Evolutionary conservation across 2,888 invertebrate species (phyloP).

Genomic region (Epistrophella euchroma): DNA sequence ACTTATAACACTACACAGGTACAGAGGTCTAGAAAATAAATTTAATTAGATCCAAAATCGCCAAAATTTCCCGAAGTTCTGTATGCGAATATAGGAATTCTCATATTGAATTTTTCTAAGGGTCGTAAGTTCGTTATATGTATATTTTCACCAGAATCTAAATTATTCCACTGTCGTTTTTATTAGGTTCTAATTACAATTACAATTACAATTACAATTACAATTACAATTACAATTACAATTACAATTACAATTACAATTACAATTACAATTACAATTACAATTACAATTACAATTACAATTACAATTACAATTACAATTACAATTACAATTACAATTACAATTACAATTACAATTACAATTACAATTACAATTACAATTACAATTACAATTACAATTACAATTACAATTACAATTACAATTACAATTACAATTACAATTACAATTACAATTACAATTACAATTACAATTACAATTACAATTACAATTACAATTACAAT

Average conservation of each 20-base stretch:
- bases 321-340: conserved; percentile 25
- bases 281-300: conserved; percentile 23
- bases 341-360: conserved; percentile 25
- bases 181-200: too few relatives aligned
- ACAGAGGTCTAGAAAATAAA: too few relatives aligned
- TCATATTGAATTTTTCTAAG: too few relatives aligned
- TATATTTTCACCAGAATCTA: too few relatives aligned
- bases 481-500: conserved; percentile 15
- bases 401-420: conserved; percentile 19
- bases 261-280: conserved; percentile 10
- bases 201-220: too few relatives aligned
- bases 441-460: conserved; percentile 13
- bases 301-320: conserved; percentile 21
- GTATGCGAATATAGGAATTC: too few relatives aligned
- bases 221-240: conserved; percentile 2
- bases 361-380: conserved; percentile 25
- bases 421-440: conserved; percentile 15
- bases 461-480: conserved; percentile 11
- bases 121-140: too few relatives aligned
- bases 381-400: conserved; percentile 20
- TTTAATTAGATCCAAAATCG: too few relatives aligned
- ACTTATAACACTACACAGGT: too few relatives aligned
- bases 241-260: conserved; percentile 5
- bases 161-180: too few relatives aligned
- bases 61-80: too few relatives aligned